These are phyloP conservation scores for Callitettix versicolor DNA, from an alignment of 1,140 invertebrate species.

Conservation along the genomic window DNA sequence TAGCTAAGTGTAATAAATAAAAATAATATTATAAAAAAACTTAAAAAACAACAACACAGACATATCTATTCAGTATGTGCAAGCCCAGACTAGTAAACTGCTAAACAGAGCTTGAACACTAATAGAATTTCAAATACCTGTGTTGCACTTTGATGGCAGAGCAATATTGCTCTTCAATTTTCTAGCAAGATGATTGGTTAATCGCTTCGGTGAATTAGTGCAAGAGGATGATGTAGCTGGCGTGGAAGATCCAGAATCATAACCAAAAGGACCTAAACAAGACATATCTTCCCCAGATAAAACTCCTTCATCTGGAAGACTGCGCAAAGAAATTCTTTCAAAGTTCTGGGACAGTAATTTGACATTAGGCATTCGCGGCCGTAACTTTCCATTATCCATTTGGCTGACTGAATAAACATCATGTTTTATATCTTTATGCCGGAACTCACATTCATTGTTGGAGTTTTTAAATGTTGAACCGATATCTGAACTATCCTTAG, in stretches of 20 bases:
- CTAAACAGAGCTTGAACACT: conserved; percentile 29
- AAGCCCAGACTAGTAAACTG: background rate
- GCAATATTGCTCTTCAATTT: conserved; percentile 34
- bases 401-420: background rate
- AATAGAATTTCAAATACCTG: conserved; percentile 31
- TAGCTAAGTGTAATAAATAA: background rate
- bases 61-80: background rate
- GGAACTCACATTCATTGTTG: background rate
- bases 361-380: conserved; percentile 21
- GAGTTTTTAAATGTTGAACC: no score
- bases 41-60: conserved; percentile 9
- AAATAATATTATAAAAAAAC: conserved; percentile 12
- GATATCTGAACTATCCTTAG: no score
- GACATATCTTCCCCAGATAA: conserved; percentile 26
- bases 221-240: conserved; percentile 45
- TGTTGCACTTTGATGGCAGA: conserved; percentile 39
- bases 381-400: background rate
- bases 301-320: conserved; percentile 11
- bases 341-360: conserved; percentile 29
- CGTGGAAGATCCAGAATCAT: conserved; percentile 49
- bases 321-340: conserved; percentile 26
- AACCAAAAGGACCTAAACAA: conserved; percentile 2
- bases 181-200: conserved; percentile 36
- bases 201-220: conserved; percentile 50
- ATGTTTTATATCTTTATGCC: background rate